Percentiles rank a stretch among this genome's conserved stretches.
phyloP scores from a whole-genome alignment of 2,113 vertebrate genomes.

The Oxyruncus cristatus region DNA sequence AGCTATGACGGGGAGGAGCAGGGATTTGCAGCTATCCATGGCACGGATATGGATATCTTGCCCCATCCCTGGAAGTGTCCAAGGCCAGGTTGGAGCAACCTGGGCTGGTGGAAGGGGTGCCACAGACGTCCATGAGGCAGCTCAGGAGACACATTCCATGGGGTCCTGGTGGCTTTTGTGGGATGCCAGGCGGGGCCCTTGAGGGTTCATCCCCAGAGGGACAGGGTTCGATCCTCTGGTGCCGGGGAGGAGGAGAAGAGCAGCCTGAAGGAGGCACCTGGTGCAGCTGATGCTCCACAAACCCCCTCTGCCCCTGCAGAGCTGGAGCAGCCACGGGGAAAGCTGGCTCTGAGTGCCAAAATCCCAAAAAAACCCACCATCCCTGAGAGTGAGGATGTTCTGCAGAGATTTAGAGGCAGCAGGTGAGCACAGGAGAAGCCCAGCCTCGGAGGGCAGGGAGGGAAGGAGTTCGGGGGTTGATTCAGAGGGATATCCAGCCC shows the following conservation, averaged over 20 bases:
- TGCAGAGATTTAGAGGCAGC: not conserved
- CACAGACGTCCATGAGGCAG: not conserved
- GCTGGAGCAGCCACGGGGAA: not conserved
- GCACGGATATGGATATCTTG: not conserved
- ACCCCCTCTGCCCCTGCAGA: not conserved
- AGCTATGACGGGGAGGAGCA: rapidly evolving
- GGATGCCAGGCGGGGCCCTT: not conserved
- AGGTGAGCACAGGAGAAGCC: not conserved
- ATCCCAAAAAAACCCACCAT: not conserved
- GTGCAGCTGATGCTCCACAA: not conserved
- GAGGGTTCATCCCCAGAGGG: not conserved
- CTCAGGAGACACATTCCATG: rapidly evolving
- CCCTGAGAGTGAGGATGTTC: not conserved
- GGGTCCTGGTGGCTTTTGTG: not conserved
- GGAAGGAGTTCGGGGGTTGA: not conserved
- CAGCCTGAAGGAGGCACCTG: not conserved
- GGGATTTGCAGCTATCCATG: rapidly evolving
- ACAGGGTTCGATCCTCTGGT: rapidly evolving
- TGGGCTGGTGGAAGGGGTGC: rapidly evolving
- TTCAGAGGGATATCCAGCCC: not conserved
- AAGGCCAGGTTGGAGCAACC: not conserved
- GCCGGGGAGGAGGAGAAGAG: not conserved
- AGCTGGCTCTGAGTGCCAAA: not conserved
- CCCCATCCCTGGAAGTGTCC: not conserved
- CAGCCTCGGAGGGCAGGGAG: not conserved